Conservation (phyloP, 2,888 invertebrate genomes). For the Drosophila yooni region DNA sequence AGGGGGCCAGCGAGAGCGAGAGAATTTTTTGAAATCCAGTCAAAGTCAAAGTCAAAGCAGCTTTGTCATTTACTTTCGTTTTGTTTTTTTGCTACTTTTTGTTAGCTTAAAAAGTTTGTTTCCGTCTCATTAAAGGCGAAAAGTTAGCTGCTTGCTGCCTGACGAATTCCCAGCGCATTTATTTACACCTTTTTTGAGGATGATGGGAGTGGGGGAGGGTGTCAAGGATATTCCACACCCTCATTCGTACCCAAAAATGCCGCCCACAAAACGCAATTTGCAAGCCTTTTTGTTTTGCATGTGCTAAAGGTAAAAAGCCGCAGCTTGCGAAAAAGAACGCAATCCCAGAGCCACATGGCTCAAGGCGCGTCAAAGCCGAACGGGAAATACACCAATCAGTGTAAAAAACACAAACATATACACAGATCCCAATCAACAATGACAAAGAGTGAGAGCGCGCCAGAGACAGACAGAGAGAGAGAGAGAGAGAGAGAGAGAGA, state of each 20-base stretch:
- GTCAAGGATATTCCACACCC: slow-evolving; percentile 10
- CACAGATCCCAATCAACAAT: slow-evolving; percentile 24
- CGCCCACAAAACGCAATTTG: slow-evolving; percentile 62
- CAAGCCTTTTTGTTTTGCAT: slow-evolving; percentile 71
- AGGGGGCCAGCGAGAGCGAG: not conserved
- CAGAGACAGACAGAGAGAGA: not conserved
- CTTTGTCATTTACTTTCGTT: slow-evolving; percentile 51
- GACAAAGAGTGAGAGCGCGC: slow-evolving; percentile 2
- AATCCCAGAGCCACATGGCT: slow-evolving; percentile 72
- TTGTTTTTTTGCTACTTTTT: slow-evolving; percentile 9
- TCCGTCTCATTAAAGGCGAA: slow-evolving; percentile 78
- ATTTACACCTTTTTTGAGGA: slow-evolving; percentile 72
- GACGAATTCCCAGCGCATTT: slow-evolving; percentile 76
- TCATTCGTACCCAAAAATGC: not conserved
- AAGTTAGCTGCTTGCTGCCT: slow-evolving; percentile 46
- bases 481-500: not conserved
- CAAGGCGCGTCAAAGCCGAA: slow-evolving; percentile 73
- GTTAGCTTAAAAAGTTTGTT: slow-evolving; percentile 64
- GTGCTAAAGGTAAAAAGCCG: slow-evolving; percentile 72
- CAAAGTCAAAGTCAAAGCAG: slow-evolving; percentile 66
- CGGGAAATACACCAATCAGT: slow-evolving; percentile 79
- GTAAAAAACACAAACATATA: slow-evolving; percentile 63
- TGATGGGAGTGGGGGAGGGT: not conserved
- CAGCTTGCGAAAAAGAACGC: slow-evolving; percentile 40
- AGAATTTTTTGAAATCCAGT: slow-evolving; percentile 40